These are phyloP conservation scores for Aquatica leii DNA, from an alignment of 2,888 invertebrate species.

Conservation along the genomic window DNA sequence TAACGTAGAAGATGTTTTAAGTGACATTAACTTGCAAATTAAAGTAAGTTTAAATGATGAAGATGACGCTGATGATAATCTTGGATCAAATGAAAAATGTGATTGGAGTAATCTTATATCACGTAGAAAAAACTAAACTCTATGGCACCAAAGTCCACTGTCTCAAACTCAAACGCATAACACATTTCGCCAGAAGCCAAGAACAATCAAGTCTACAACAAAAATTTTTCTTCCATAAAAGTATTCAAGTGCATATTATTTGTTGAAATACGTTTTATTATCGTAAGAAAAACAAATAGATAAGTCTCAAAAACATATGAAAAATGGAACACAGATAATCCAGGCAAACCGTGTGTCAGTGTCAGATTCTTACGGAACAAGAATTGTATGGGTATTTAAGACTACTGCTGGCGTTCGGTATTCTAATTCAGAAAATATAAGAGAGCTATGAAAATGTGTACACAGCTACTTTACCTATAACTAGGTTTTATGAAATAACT, in stretches of 20 bases:
- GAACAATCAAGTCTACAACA: slow-evolving; percentile 7
- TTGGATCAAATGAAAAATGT: too few species aligned
- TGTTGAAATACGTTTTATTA: slow-evolving; percentile 7
- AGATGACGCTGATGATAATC: not conserved
- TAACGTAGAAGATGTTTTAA: too few species aligned
- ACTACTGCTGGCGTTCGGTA: slow-evolving; percentile 10
- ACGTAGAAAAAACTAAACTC: too few species aligned
- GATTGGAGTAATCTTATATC: too few species aligned
- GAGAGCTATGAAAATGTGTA: slow-evolving; percentile 18
- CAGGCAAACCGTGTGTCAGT: not conserved
- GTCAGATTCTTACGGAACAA: not conserved
- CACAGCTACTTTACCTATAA: slow-evolving; percentile 8
- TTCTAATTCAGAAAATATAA: slow-evolving; percentile 8
- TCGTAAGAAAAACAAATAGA: slow-evolving; percentile 20
- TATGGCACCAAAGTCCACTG: too few species aligned
- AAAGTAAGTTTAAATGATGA: too few species aligned
- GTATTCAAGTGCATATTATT: slow-evolving; percentile 17
- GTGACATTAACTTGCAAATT: too few species aligned
- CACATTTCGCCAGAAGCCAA: slow-evolving; percentile 3
- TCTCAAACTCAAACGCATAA: not conserved
- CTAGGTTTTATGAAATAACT: slow-evolving; percentile 3
- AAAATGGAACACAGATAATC: slow-evolving; percentile 11
- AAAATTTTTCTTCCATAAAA: not conserved
- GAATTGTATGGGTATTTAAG: slow-evolving; percentile 18
- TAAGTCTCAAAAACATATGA: slow-evolving; percentile 6